Conservation (phyloP, 2,888 invertebrate genomes). For the Hirtodrosophila cameraria region DNA sequence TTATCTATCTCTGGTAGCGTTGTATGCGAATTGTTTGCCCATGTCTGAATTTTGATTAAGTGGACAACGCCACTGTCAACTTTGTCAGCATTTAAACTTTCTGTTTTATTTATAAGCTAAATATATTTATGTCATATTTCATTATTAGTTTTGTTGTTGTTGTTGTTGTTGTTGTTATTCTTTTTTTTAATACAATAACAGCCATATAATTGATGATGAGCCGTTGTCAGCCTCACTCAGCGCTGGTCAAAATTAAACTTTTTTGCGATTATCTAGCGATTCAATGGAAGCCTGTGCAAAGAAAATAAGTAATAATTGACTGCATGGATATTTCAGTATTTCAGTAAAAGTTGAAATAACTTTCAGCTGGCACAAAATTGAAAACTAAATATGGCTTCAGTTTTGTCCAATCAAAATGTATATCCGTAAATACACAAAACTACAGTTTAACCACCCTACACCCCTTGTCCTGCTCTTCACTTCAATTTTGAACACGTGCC, state of each 20-base stretch:
- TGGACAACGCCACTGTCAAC: conserved; percentile 56
- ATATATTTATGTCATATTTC: conserved; percentile 56
- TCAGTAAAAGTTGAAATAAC: too few relatives aligned
- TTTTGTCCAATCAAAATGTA: too few relatives aligned
- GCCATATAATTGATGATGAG: conserved; percentile 73
- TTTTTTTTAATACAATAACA: conserved; percentile 17
- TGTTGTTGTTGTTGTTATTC: neutral
- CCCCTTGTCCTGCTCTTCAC: too few relatives aligned
- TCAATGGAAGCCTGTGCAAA: neutral
- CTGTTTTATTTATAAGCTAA: conserved; percentile 59
- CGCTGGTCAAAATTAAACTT: conserved; percentile 38
- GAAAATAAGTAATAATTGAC: neutral
- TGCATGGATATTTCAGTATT: neutral
- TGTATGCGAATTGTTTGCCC: conserved; percentile 71
- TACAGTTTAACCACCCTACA: too few relatives aligned
- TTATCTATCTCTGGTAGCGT: conserved; percentile 53
- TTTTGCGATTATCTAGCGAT: conserved; percentile 34
- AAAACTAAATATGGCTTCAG: too few relatives aligned
- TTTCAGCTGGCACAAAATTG: too few relatives aligned
- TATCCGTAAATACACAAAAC: too few relatives aligned
- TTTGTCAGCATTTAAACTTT: conserved; percentile 45
- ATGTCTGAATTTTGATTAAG: conserved; percentile 78
- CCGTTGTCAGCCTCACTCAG: conserved; percentile 37
- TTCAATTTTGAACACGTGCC: conserved; percentile 12
- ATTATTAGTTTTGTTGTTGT: conserved; percentile 8